Base-by-base conservation (phyloP, 2,888 invertebrate species). In the Abrostola triplasia region DNA sequence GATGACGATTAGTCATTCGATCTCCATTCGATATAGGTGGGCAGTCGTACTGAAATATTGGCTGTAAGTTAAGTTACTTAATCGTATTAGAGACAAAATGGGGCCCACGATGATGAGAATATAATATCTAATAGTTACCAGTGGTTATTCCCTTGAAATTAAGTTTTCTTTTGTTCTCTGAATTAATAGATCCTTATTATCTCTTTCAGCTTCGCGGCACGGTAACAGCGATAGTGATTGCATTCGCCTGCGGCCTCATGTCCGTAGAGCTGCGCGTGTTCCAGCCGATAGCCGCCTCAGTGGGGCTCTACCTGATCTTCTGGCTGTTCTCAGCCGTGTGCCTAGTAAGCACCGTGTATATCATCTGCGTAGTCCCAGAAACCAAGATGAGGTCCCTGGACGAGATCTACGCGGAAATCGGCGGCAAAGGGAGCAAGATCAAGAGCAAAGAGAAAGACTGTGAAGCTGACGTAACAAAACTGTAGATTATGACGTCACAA, bases 211-310 rank as follows among this genome's bases (percentile, higher is more conserved):
- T 92, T 7, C 90, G 94, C 2, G 93, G 94, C 37, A 93, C 93
- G 6, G 93, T 94, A 0, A 94, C 93, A 0, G 89, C 94, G 0
- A 88, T 93, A 24, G 92, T 93, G 0, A 94, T 93, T 42, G 88
- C 94, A 0, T 90, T 92, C 71, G 91, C 93, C 0, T 93, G 93
- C 65, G 88, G 86, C 0, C 80, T 93, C 1, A 93, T 92, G 41
- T 93, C 93, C 0, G 73, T 93, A 0, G 88, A 93, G 56, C 87
- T 94, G 0, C 75, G 93, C n/a, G 85, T 91, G 6, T 94, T 94
- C 84, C 93, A 94, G 8, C 93, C 93, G 0, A 70, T 94, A 5
- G 90, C 89, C 0, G 69, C 80, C 5, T 76, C 87, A 0, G 85
- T 88, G 0, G 94, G 94, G 0, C 83, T 94, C 0, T 83, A 92